Evolutionary conservation across 2,797 vertebrate species (phyloP).

Genomic region (Gadopsis marmoratus): DNA sequence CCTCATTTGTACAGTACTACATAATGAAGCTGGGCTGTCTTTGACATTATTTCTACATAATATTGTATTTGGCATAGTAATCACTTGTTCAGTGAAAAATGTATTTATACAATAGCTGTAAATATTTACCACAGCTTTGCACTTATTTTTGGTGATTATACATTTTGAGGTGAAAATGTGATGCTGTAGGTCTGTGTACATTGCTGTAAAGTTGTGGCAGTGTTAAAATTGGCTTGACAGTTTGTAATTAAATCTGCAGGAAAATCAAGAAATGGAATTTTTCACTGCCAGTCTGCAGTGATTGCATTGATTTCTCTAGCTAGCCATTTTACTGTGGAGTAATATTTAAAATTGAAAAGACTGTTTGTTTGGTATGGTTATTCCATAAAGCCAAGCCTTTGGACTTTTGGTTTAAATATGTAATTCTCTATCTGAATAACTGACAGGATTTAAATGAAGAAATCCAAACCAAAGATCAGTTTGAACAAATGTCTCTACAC

Average conservation of each 20-base stretch:
- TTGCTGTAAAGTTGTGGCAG: not conserved
- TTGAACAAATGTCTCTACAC: constrained; percentile 20
- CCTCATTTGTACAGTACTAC: not conserved
- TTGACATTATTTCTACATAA: not conserved
- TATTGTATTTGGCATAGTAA: not conserved
- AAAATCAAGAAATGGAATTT: constrained; percentile 6
- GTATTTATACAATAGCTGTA: not conserved
- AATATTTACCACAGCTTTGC: not conserved
- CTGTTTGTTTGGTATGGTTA: constrained; percentile 19
- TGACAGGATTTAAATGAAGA: constrained; percentile 12
- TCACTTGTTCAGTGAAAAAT: not conserved
- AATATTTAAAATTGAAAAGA: constrained; percentile 19
- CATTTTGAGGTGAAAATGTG: no score
- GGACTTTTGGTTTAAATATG: constrained; percentile 6
- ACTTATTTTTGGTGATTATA: constrained; percentile 1
- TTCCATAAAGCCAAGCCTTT: constrained; percentile 16
- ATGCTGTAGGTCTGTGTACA: not conserved
- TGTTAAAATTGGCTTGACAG: not conserved
- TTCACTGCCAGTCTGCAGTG: constrained; percentile 1
- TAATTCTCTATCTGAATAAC: constrained; percentile 31
- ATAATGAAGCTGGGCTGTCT: not conserved
- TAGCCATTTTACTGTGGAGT: constrained; percentile 15
- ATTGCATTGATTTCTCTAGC: constrained; percentile 5
- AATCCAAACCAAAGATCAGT: constrained; percentile 10
- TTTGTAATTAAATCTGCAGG: not conserved